A percentile compares a stretch with the other conserved stretches of the same genome.
Conservation (phyloP, 2,888 invertebrate species). For the Archaeoteleia sp. region DNA sequence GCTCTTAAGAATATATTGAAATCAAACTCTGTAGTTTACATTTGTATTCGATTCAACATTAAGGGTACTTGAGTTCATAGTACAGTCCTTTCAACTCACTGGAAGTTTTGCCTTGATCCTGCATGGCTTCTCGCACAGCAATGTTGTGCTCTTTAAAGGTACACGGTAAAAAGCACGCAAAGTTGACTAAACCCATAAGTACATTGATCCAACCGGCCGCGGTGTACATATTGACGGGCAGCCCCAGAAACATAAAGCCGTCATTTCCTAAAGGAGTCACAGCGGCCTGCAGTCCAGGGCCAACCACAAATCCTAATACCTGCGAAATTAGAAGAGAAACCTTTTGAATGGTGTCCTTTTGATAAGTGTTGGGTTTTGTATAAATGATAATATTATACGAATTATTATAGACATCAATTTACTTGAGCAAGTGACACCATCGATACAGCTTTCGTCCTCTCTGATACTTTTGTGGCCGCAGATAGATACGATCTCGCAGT, state of each 20-base stretch:
- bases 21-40: too few relatives aligned
- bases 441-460: conserved; percentile 89
- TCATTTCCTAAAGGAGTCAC: conserved; percentile 86
- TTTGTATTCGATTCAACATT: too few relatives aligned
- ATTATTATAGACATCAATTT: conserved; percentile 13
- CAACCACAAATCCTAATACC: conserved; percentile 90
- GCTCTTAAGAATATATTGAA: too few relatives aligned
- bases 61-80: too few relatives aligned
- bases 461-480: conserved; percentile 86
- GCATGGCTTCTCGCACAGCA: conserved; percentile 87
- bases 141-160: conserved; percentile 86
- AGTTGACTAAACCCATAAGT: conserved; percentile 82
- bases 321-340: too few relatives aligned
- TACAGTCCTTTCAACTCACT: conserved; percentile 75
- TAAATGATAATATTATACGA: neutral
- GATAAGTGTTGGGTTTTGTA: neutral
- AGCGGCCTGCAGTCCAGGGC: conserved; percentile 88
- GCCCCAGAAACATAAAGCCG: conserved; percentile 77
- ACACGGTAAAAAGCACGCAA: conserved; percentile 84
- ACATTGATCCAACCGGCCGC: conserved; percentile 91
- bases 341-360: too few relatives aligned
- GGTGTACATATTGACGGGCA: conserved; percentile 90
- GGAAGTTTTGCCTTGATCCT: conserved; percentile 81
- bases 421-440: conserved; percentile 88
- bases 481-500: conserved; percentile 90